Conservation (phyloP, 2,113 vertebrate genomes). For the Sceloporus undulatus region DNA sequence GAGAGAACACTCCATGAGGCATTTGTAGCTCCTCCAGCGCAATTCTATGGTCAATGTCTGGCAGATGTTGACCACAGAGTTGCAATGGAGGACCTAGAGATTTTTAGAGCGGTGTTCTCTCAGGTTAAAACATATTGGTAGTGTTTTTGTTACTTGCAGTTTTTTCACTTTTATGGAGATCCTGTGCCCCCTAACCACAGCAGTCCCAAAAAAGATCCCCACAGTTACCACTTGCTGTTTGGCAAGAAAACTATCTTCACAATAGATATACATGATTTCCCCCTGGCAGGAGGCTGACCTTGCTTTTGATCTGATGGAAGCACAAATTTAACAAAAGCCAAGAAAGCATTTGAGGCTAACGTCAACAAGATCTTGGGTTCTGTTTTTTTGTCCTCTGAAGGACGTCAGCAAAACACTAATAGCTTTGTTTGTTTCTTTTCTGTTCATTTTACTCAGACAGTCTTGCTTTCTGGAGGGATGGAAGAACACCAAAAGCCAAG, state of each 20-base stretch:
- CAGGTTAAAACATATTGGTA: no score
- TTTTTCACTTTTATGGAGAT: no score
- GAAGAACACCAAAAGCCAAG: constrained; percentile 57
- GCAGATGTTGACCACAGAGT: no score
- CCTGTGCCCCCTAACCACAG: no score
- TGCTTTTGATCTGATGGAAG: constrained; percentile 53
- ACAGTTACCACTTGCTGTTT: not conserved
- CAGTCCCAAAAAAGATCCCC: not conserved
- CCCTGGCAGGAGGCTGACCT: constrained; percentile 4
- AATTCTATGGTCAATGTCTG: no score
- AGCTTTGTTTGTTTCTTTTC: constrained; percentile 49
- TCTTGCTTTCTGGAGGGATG: constrained; percentile 57
- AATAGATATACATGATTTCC: constrained; percentile 36
- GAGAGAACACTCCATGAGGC: no score
- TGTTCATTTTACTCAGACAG: constrained; percentile 44
- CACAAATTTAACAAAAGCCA: constrained; percentile 48
- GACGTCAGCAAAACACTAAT: constrained; percentile 57
- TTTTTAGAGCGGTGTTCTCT: no score
- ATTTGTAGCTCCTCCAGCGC: no score
- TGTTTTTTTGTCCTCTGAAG: constrained; percentile 56
- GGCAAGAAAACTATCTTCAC: not conserved
- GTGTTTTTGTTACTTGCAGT: no score
- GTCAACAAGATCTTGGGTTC: constrained; percentile 48
- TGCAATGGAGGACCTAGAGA: no score
- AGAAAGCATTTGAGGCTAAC: constrained; percentile 1